These are phyloP conservation scores for Callaeas wilsoni DNA, from an alignment of 2,113 vertebrate genomes.

Conservation along the genomic window DNA sequence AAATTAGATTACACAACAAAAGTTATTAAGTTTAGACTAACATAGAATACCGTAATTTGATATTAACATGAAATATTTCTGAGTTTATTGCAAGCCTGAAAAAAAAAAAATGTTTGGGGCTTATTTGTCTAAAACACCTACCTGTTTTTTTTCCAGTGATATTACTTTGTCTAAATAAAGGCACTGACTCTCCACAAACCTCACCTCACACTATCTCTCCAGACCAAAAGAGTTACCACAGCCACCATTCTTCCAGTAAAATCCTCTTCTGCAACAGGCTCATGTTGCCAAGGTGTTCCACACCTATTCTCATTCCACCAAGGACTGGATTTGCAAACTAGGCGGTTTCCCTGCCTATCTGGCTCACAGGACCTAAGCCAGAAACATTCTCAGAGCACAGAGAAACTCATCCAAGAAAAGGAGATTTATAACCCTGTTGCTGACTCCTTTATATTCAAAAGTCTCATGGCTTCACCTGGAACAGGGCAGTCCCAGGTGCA, in stretches of 20 bases:
- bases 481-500: constrained; percentile 25
- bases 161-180: background rate
- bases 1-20: background rate
- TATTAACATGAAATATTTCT: background rate
- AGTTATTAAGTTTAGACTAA: background rate
- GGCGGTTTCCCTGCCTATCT: constrained; percentile 43
- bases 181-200: background rate
- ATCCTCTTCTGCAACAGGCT: background rate
- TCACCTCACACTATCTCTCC: background rate
- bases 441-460: constrained; percentile 16
- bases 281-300: background rate
- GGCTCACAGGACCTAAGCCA: background rate
- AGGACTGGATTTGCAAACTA: constrained; percentile 14
- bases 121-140: background rate
- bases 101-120: background rate
- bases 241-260: background rate
- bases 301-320: constrained; percentile 1
- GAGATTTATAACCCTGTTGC: constrained; percentile 18
- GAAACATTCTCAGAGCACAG: background rate
- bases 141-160: background rate
- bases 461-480: constrained; percentile 35
- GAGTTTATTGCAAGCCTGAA: background rate
- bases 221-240: background rate
- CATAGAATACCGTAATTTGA: background rate
- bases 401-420: constrained; percentile 4